Percentiles rank a stretch among this genome's conserved stretches.
Evolutionary conservation across 2,113 vertebrate species (phyloP).

Genomic region (Podocnemis expansa): DNA sequence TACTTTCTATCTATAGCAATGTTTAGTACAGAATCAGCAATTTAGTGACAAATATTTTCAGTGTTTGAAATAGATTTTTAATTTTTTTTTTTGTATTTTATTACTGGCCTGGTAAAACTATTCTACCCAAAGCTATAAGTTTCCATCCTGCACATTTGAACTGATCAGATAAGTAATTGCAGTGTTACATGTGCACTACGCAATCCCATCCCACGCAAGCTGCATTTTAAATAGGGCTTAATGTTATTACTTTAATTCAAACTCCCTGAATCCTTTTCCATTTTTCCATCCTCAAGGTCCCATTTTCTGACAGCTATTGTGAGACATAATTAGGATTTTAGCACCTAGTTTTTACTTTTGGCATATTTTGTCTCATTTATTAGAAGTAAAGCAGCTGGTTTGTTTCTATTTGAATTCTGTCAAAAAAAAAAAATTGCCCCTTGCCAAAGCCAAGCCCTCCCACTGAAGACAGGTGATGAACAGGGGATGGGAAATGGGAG

Average conservation of each 20-base stretch:
- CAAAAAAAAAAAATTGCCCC: background rate
- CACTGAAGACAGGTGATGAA: background rate
- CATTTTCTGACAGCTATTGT: constrained; percentile 66
- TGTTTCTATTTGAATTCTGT: background rate
- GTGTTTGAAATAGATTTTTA: accelerated
- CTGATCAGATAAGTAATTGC: background rate
- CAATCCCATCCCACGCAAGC: constrained; percentile 46
- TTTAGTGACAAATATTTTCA: background rate
- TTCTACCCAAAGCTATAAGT: background rate
- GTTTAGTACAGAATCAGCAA: background rate
- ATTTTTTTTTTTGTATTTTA: background rate
- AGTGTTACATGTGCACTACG: background rate
- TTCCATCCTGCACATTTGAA: background rate
- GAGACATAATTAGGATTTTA: constrained; percentile 68
- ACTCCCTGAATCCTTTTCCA: constrained; percentile 38
- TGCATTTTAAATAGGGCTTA: constrained; percentile 51
- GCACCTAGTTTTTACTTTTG: constrained; percentile 53
- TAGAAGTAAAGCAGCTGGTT: constrained; percentile 17
- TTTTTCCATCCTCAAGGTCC: constrained; percentile 58
- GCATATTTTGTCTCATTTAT: background rate
- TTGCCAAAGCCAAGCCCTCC: background rate
- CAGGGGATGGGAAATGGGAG: background rate
- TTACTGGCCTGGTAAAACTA: background rate
- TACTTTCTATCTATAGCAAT: background rate
- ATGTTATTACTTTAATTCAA: constrained; percentile 42